Base-by-base conservation (phyloP, 1,140 invertebrate genomes). In the Danaus plexippus region DNA sequence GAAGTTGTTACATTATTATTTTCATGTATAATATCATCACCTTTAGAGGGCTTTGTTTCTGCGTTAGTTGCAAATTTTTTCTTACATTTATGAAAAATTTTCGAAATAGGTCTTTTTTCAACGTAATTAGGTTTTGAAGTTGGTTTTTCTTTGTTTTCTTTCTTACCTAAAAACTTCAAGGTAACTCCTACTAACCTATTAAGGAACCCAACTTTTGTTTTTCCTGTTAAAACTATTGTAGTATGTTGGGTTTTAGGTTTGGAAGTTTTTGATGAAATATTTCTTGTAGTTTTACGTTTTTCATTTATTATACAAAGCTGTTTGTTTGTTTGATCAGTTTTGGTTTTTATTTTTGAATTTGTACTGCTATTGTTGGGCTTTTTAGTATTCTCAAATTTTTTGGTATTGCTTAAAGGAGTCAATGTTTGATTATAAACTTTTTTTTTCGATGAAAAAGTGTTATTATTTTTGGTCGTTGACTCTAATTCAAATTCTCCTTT, bases 291-390 rank as follows among this genome's bases (percentile, higher is more conserved):
- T 32, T 32, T 32, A 32, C 22, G 22, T 32, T 2, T 8, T 32
- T 32, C 22, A 32, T 32, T 32, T 32, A 3, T 32, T 32, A 32
- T 32, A 32, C 22, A 32, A 32, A 32, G 22, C 22, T 32, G 22
- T 32, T 32, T 32, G 22, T 32, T 32, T 2, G 22, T 32, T 32
- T 32, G 22, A 32, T 7, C 22, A 5, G 22, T 32, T 32, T 32
- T 32, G 22, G 22, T 13, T 22, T 32, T 49, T 49, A 41, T 43
- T 51, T 50, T 45, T 54, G 40, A 32, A 32, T 53, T 32, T 32
- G 22, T 32, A 32, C 22, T 32, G 7, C 22, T 32, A 32, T 32
- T 32, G 22, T 32, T 0, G 7, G 15, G 13, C 43, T n/a, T 15
- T 46, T 9, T 18, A 4, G 49, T 11, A 2, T 13, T 58, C 11